Base-by-base conservation (phyloP, 2,888 invertebrate species). In the Hirtodrosophila histrioides region DNA sequence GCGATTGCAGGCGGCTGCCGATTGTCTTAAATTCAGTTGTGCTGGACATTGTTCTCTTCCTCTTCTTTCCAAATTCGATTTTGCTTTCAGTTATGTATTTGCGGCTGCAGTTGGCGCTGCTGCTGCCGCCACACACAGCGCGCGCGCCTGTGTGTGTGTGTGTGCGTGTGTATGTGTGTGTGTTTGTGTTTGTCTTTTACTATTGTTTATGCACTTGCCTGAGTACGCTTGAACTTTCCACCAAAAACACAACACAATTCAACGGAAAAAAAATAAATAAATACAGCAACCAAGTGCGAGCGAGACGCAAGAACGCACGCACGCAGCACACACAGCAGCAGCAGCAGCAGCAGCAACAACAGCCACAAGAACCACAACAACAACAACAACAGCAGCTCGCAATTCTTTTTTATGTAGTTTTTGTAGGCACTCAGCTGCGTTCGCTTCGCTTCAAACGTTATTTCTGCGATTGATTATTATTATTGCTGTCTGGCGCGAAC, bases 1-100 rank as follows among this genome's bases (percentile, higher is more conserved):
- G 93, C 90, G 95, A 95, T 92, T 95, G 94, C 90, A 97, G 94
- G 93, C 95, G 96, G 89, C 83, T 90, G 62, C 88, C 89, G 78
- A 91, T 91, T 69, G 95, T 95, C 92, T 95, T 95, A 46, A 89
- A 81, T 57, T 81, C 79, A 45, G 76, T 78, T 54, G 84, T 80
- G 63, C 76, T 81, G 63, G 84, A 86, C 85, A 85, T 81, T 69
- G 27, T 44, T 66, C 37, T 55, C 44, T 46, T 55, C 24, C 10
- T 33, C 31, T 51, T 57, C 31, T 61, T 44, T 57, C 48, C 43
- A 64, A 72, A 62, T 76, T 75, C 77, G 74, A 75, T 77, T 75
- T 75, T 75, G 55, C 56, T 58, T 63, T 62, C 63, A 35, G 70
- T 69, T 83, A 76, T 84, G 75, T 81, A 78, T 86, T 81, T 83